Base-by-base conservation (phyloP, 2,888 invertebrate species). In the Cephonodes hylas region DNA sequence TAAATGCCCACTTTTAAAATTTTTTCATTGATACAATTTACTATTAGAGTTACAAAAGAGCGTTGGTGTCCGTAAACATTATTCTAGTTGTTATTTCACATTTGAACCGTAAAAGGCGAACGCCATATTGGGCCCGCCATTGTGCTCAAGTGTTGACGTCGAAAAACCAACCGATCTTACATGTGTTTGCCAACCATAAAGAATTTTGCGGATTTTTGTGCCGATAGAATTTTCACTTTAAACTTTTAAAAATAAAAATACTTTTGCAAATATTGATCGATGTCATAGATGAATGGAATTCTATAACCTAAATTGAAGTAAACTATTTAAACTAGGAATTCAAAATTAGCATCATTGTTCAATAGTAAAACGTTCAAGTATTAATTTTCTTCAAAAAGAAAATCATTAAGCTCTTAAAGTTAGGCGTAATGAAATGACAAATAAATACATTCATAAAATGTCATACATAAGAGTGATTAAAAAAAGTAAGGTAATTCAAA, bases 91-190 rank as follows among this genome's bases (percentile, higher is more conserved):
- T 69, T 71, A 69, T 72, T 71, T 69, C 65, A 64, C 63, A 64
- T 68, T 67, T 66, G 66, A 61, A 56, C 79, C 76, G 63, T 77
- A 76, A 62, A 82, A 74, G 80, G 81, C 64, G 63, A 68, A 66
- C 61, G 62, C 77, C 80, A 73, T 77, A 77, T 74, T 70, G 67
- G 79, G 66, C 31, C 62, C 60, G 64, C 76, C 70, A 81, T 83
- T 83, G 83, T 83, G 76, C 63, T 53, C 48, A 64, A 67, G 66
- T 72, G 71, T 66, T 71, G 74, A 75, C 69, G 73, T 74, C 75
- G 72, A 76, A 76, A 61, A 60, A 53, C 23, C 23, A 46, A 60
- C 60, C 60, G 48, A 60, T 38, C 31, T 20, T 38, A 25, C 25
- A 25, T 15, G 25, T 27, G 7, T 34, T 57, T 34, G 27, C 13